These are phyloP conservation scores for Schizotus pectinicornis DNA, from an alignment of 2,888 invertebrate genomes.

Conservation along the genomic window DNA sequence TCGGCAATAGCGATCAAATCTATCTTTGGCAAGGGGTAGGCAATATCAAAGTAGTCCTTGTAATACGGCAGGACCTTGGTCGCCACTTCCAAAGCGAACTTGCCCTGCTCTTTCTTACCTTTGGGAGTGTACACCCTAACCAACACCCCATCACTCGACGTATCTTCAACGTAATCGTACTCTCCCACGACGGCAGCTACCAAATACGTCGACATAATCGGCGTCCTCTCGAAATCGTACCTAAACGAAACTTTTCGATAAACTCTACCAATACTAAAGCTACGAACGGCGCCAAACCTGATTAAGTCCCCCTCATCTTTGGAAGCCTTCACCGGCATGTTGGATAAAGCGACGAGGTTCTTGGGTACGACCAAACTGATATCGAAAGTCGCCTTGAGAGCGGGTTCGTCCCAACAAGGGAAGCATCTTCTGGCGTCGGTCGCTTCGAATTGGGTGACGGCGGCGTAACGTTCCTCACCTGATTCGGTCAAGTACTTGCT, in stretches of 20 bases:
- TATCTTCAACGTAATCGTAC: constrained; percentile 90
- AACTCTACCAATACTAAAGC: not conserved
- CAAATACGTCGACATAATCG: constrained; percentile 94
- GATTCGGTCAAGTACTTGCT: constrained; percentile 79
- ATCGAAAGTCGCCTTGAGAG: constrained; percentile 93
- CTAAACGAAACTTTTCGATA: constrained; percentile 21
- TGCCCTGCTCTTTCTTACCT: constrained; percentile 90
- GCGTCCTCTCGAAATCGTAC: constrained; percentile 79
- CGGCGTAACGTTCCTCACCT: constrained; percentile 82
- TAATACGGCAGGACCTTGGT: constrained; percentile 91
- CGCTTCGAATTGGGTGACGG: constrained; percentile 91
- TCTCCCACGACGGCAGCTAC: constrained; percentile 95
- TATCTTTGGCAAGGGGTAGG: constrained; percentile 95
- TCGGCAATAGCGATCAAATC: constrained; percentile 96
- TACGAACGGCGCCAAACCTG: not conserved
- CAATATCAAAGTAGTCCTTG: constrained; percentile 92
- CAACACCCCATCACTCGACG: constrained; percentile 79
- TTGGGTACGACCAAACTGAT: constrained; percentile 81
- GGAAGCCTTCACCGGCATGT: constrained; percentile 75
- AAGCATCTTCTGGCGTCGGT: constrained; percentile 90
- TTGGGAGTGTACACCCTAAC: constrained; percentile 87
- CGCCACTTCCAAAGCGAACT: constrained; percentile 92
- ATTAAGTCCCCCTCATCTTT: constrained; percentile 37
- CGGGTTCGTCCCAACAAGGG: constrained; percentile 98
- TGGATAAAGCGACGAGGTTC: constrained; percentile 85